These are phyloP conservation scores for Macaca nemestrina DNA, from an alignment of 2,113 vertebrate genomes.

Conservation along the genomic window DNA sequence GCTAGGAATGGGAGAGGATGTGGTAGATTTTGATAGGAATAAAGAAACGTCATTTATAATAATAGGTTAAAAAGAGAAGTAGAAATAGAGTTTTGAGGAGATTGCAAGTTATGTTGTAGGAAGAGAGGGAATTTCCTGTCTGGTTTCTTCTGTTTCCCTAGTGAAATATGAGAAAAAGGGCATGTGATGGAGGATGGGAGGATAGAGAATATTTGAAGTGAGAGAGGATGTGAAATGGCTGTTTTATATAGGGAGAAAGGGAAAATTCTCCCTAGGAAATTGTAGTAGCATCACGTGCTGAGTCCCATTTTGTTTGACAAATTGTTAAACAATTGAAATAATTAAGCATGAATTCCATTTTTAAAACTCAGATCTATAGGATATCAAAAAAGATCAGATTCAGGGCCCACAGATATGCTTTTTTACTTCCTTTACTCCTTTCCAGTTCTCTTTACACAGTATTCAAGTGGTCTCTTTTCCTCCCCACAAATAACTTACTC, in stretches of 20 bases:
- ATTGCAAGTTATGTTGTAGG: background rate
- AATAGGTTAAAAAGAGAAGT: background rate
- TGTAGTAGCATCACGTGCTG: background rate
- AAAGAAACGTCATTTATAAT: background rate
- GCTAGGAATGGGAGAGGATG: background rate
- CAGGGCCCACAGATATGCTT: background rate
- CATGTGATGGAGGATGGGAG: background rate
- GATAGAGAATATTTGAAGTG: background rate
- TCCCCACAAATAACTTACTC: background rate
- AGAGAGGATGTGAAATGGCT: background rate
- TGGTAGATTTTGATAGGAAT: background rate
- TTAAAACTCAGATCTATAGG: background rate
- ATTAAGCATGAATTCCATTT: background rate
- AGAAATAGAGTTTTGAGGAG: background rate
- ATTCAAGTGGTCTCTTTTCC: background rate
- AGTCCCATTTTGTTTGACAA: background rate
- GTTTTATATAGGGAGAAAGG: background rate
- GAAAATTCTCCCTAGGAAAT: background rate
- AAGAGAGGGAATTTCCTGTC: background rate
- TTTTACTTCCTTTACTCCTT: background rate
- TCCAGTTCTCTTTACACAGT: background rate
- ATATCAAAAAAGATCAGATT: background rate
- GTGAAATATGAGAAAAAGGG: background rate
- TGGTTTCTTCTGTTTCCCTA: background rate
- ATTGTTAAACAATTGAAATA: background rate